Evolutionary conservation across 1,140 invertebrate genomes (phyloP).

Genomic region (Zaprionus ghesquierei): DNA sequence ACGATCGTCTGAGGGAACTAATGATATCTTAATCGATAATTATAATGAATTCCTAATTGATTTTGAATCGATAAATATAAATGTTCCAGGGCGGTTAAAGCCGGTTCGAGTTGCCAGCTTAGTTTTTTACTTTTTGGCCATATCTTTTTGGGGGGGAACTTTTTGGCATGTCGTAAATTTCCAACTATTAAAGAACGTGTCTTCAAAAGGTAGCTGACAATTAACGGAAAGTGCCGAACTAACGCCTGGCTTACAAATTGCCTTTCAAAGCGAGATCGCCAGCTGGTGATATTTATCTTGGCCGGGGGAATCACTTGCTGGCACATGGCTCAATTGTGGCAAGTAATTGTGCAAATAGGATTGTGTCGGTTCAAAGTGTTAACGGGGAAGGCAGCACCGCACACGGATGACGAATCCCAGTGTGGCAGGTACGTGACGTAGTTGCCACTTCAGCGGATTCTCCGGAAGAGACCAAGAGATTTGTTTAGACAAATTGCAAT

Average conservation of each 20-base stretch:
- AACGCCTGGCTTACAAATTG: background rate
- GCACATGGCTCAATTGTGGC: slow-evolving; percentile 34
- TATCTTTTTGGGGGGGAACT: slow-evolving; percentile 45
- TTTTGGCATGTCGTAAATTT: slow-evolving; percentile 12
- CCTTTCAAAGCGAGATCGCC: background rate
- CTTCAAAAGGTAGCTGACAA: slow-evolving; percentile 1
- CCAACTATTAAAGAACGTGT: slow-evolving; percentile 12
- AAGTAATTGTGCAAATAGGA: slow-evolving; percentile 59
- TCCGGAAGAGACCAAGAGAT: background rate
- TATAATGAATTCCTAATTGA: slow-evolving; percentile 2
- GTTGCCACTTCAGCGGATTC: slow-evolving; percentile 24
- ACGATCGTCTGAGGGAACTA: background rate
- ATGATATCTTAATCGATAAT: slow-evolving; percentile 17
- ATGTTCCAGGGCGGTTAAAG: slow-evolving; percentile 2
- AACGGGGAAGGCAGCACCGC: no score
- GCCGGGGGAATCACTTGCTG: slow-evolving; percentile 45
- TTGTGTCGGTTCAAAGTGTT: slow-evolving; percentile 33
- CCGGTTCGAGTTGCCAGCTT: slow-evolving; percentile 1
- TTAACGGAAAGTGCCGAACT: slow-evolving; percentile 8
- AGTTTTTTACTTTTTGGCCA: background rate
- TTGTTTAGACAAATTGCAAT: background rate
- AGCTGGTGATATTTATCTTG: slow-evolving; percentile 9
- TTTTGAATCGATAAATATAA: background rate
- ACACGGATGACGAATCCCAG: background rate
- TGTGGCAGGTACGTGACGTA: slow-evolving; percentile 27